A percentile compares a stretch with the other conserved stretches of the same genome.
phyloP scores from a whole-genome alignment of 2,797 vertebrate species.

The Liasis olivaceus region DNA sequence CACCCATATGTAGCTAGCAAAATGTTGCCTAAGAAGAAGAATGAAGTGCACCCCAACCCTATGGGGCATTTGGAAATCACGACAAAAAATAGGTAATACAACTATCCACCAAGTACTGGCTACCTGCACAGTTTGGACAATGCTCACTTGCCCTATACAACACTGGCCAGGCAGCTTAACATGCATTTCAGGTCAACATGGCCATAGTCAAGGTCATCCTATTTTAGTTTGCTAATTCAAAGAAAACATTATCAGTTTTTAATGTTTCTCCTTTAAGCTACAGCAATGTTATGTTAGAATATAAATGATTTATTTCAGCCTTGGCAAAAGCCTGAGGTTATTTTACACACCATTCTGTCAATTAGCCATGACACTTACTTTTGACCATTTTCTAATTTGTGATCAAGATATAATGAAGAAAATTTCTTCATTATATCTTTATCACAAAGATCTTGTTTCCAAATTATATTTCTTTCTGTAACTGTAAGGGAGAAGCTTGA shows the following conservation, averaged over 20 bases:
- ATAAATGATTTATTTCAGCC: neutral
- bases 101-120: neutral
- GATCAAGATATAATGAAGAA: slow-evolving; percentile 78
- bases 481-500: slow-evolving; percentile 75
- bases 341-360: slow-evolving; percentile 58
- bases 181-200: neutral
- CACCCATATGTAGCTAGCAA: neutral
- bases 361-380: slow-evolving; percentile 73
- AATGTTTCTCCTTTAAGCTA: neutral
- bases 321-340: neutral
- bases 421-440: slow-evolving; percentile 31
- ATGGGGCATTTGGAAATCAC: neutral
- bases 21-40: neutral
- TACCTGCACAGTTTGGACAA: neutral
- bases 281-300: neutral
- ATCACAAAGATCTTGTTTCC: slow-evolving; percentile 60
- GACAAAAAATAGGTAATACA: neutral
- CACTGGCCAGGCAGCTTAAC: neutral
- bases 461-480: slow-evolving; percentile 79
- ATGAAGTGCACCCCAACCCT: neutral
- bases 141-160: neutral
- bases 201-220: slow-evolving; percentile 36
- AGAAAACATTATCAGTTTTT: slow-evolving; percentile 7
- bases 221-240: slow-evolving; percentile 60
- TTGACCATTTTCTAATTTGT: slow-evolving; percentile 76